Evolutionary conservation across 2,113 vertebrate genomes (phyloP), one percentile per base, ranked within the genome.

Genomic region (Xerus inauris): DNA sequence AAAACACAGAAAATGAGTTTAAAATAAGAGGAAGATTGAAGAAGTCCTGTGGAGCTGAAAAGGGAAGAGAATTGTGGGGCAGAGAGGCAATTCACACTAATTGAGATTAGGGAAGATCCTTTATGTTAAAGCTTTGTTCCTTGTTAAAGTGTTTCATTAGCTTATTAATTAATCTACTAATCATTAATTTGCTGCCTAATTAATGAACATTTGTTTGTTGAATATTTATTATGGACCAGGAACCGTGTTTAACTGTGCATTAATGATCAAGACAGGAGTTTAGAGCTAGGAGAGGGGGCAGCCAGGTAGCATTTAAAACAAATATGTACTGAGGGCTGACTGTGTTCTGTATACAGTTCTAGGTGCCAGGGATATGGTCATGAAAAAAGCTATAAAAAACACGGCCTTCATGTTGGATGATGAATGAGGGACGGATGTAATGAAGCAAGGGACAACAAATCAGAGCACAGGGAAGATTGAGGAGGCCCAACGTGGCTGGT

Each of bases 171-270:
- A 92, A 73, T 45, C 51, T 13, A 82, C 84, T 93, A 71, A 59
- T 89, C 67, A 73, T 73, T 82, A 83, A 89, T 83, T 73, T 89
- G 24, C 49, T 47, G 28, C 57, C 32, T 95, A 83, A 80, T 94
- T 92, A 87, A 40, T 59, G 71, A 94, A 42, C 30, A 80, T 75
- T 93, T 83, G 54, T 86, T 86, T 83, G 54, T 86, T 86, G 95
- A 64, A 57, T 94, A 82, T 94, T 65, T 93, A 65, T 89, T 82
- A 47, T 32, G 40, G 22, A 22, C 14, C n/a, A 47, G 54, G 40
- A 75, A 59, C n/a, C 89, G 13, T 88, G 72, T 7, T 75, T 92
- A 35, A 14, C 38, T 62, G 84, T 54, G 12, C 69, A 45, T 82
- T 65, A 54, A 69, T 35, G 77, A 69, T 72, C 5, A 72, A 69